Percentiles rank a stretch among this genome's conserved stretches.
Evolutionary conservation across 2,113 vertebrate species (phyloP).

Genomic region (Phylloscopus whistleri): DNA sequence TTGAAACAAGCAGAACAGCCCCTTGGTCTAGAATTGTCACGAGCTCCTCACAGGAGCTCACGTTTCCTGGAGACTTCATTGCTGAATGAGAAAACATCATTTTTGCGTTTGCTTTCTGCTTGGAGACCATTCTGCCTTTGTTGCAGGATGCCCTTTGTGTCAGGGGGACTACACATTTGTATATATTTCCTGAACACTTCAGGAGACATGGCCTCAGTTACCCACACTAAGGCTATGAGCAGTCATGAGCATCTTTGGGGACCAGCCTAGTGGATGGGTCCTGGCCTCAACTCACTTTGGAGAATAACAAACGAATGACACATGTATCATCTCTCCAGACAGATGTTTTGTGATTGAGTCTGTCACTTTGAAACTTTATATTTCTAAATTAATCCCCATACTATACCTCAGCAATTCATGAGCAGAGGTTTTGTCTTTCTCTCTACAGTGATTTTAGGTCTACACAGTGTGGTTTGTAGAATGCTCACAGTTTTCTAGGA

Average conservation of each 20-base stretch:
- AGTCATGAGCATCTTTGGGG: background rate
- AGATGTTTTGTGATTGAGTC: background rate
- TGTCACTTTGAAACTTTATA: background rate
- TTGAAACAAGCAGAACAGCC: background rate
- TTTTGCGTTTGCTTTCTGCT: background rate
- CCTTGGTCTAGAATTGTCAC: background rate
- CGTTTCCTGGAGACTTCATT: background rate
- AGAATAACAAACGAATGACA: background rate
- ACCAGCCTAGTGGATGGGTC: background rate
- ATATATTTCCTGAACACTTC: background rate
- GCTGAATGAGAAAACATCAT: background rate
- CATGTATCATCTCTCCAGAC: background rate
- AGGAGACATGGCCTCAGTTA: background rate
- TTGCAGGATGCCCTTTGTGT: background rate
- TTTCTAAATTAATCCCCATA: background rate
- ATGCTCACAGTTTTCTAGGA: background rate
- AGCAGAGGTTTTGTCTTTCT: background rate
- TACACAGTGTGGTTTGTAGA: background rate
- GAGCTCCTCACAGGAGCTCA: background rate
- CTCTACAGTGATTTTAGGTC: background rate
- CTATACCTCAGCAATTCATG: background rate
- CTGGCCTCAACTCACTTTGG: background rate
- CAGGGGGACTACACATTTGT: background rate
- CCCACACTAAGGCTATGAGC: background rate
- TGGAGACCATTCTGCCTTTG: background rate